Base-by-base conservation (phyloP, 2,797 vertebrate genomes). In the Melanotaenia trifasciata region DNA sequence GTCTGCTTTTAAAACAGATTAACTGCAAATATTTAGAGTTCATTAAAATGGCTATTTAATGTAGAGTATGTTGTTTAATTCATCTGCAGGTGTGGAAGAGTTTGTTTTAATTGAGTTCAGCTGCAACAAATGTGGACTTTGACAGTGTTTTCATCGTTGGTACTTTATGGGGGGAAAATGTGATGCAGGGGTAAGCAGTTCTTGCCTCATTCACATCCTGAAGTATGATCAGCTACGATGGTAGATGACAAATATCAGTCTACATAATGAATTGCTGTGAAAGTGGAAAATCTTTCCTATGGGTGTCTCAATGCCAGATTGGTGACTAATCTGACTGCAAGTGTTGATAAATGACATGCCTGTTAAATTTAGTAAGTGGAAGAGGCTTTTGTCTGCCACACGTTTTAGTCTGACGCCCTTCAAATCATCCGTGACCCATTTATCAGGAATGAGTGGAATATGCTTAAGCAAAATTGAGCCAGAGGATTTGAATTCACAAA, bases 151-250 rank as follows among this genome's bases (percentile, higher is more conserved):
- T 67, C 38, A 57, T 45, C 35, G 16, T 67, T 65, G 62, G 57
- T 61, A 75, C 67, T 84, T 86, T 79, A 72, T 86, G 59, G 64
- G 66, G 79, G 84, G 88, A 91, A 30, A 89, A 80, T 87, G 0
- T 89, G 84, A 90, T 84, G 79, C 83, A 73, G 74, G 50, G 36
- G 47, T 47, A 62, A 82, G 62, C 40, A 76, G 64, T 80, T 70
- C 70, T 84, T 70, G 81, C 78, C 74, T 87, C 80, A 90, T 79
- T 70, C 54, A 62, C 43, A 76, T 76, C 24, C 18, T 76, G 53
- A 64, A 79, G 33, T 33, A 67, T 68, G 57, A 76, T 83, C 10
- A 11, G 47, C 76, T 58, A 67, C 64, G 65, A 40, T 40, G 47
- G 40, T 56, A 51, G 36, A 72, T 82, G 80, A 82, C 58, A 81